Conservation (phyloP, 2,888 invertebrate species). For the Rotaria macrura region DNA sequence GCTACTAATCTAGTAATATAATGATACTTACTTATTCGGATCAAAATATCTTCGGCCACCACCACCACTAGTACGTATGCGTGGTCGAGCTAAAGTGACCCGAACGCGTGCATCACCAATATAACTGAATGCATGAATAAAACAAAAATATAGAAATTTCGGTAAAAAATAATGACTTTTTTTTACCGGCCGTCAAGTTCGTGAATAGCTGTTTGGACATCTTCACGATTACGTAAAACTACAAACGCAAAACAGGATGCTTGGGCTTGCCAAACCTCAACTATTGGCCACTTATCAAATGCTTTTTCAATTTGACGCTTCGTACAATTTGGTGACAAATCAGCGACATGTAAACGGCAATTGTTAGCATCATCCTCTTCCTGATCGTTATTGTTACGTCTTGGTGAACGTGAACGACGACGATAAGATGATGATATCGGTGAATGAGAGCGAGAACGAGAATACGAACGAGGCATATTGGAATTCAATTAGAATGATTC, state of each 20-base stretch:
- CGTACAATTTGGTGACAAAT: slow-evolving; percentile 36
- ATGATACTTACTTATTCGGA: background rate
- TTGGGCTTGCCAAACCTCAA: slow-evolving; percentile 57
- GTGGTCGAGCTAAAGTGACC: slow-evolving; percentile 56
- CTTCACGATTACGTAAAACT: slow-evolving; percentile 54
- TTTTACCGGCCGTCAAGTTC: slow-evolving; percentile 65
- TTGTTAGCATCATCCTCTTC: background rate
- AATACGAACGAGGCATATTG: background rate
- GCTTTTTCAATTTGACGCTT: slow-evolving; percentile 54
- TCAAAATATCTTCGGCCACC: background rate
- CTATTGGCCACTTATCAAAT: slow-evolving; percentile 54
- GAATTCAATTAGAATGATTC: too few relatives aligned
- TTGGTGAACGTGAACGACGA: background rate
- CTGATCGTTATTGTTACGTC: background rate
- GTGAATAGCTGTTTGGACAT: slow-evolving; percentile 65
- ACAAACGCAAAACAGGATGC: slow-evolving; percentile 58
- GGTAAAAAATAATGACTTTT: background rate
- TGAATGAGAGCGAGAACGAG: background rate
- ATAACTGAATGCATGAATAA: slow-evolving; percentile 49
- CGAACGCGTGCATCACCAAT: slow-evolving; percentile 54
- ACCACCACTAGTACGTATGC: slow-evolving; percentile 47
- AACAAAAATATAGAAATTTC: background rate
- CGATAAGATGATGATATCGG: background rate
- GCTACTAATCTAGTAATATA: background rate
- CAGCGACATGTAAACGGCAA: background rate